phyloP scores from a whole-genome alignment of 2,113 vertebrate genomes.

The Saccopteryx leptura region DNA sequence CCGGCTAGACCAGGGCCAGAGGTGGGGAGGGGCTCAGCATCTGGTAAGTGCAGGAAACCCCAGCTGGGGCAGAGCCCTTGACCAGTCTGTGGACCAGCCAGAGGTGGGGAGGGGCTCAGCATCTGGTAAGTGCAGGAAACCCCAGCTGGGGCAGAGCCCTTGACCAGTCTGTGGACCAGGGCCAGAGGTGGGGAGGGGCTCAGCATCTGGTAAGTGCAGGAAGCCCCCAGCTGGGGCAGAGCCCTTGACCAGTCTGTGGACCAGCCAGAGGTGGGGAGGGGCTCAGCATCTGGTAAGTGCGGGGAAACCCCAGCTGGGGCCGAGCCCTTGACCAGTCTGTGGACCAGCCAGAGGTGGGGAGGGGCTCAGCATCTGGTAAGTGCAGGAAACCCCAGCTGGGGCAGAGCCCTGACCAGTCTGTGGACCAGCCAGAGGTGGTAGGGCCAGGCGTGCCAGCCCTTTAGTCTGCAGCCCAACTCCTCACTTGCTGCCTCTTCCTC shows the following conservation, averaged over 20 bases:
- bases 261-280: too few relatives aligned
- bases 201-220: background rate
- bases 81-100: background rate
- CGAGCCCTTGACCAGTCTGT: background rate
- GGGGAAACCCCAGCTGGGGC: background rate
- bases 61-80: background rate
- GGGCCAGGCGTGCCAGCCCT: background rate
- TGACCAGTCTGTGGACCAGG: background rate
- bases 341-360: too few relatives aligned
- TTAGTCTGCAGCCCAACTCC: accelerated
- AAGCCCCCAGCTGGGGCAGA: too few relatives aligned
- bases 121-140: too few relatives aligned
- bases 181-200: background rate
- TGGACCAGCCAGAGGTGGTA: background rate
- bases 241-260: too few relatives aligned
- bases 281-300: too few relatives aligned
- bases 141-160: too few relatives aligned
- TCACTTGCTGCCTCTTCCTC: background rate
- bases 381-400: too few relatives aligned
- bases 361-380: too few relatives aligned
- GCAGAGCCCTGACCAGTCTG: too few relatives aligned
- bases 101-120: too few relatives aligned
- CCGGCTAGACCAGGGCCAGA: background rate
- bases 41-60: background rate
- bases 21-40: background rate